phyloP scores from a whole-genome alignment of 2,888 invertebrate species.

The Ptilodon capucinus region DNA sequence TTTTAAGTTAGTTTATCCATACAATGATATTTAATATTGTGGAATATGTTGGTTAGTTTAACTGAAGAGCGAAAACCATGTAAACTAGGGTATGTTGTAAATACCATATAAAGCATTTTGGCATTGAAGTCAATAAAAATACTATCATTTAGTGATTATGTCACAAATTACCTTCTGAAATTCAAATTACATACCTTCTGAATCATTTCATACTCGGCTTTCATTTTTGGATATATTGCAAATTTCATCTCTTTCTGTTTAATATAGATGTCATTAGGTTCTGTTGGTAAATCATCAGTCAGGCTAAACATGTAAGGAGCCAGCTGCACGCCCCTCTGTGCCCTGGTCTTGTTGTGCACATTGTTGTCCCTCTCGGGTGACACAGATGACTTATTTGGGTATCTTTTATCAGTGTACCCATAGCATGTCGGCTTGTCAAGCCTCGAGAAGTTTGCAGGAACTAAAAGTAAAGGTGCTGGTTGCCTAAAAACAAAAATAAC shows the following conservation, averaged over 20 bases:
- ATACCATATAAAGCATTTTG: too few relatives aligned
- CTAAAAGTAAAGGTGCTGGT: slow-evolving; percentile 84
- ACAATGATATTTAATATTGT: too few relatives aligned
- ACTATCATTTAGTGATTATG: too few relatives aligned
- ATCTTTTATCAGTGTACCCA: slow-evolving; percentile 62
- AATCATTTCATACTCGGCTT: slow-evolving; percentile 68
- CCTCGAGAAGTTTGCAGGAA: slow-evolving; percentile 91
- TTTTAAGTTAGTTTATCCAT: too few relatives aligned
- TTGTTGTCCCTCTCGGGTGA: slow-evolving; percentile 49
- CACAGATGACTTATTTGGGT: slow-evolving; percentile 34
- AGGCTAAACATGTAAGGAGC: slow-evolving; percentile 85
- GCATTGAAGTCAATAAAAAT: too few relatives aligned
- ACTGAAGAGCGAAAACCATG: too few relatives aligned
- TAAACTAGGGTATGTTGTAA: too few relatives aligned
- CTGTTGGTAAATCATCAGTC: slow-evolving; percentile 83
- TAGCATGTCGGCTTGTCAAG: slow-evolving; percentile 84
- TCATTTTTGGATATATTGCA: slow-evolving; percentile 60
- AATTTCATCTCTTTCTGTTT: slow-evolving; percentile 78
- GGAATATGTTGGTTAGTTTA: too few relatives aligned
- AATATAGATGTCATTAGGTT: slow-evolving; percentile 82
- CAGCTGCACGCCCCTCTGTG: slow-evolving; percentile 70
- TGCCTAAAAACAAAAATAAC: slow-evolving; percentile 40
- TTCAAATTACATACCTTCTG: slow-evolving; percentile 57
- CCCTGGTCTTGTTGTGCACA: slow-evolving; percentile 53
- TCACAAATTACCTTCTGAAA: slow-evolving; percentile 3